Base-by-base conservation (phyloP, 2,888 invertebrate genomes). In the Chymomyza procnemis region DNA sequence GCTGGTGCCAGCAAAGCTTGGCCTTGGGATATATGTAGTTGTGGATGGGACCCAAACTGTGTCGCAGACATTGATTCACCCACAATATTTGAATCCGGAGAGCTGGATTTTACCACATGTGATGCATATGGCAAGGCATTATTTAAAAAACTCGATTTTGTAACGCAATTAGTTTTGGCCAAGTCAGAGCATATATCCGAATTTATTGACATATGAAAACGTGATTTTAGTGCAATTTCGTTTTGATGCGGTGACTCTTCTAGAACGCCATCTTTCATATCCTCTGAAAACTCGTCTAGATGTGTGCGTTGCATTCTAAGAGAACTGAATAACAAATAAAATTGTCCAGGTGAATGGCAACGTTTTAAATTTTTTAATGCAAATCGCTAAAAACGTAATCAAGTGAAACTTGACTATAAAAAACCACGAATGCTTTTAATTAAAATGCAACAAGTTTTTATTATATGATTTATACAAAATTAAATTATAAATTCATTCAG, bases 251-350 rank as follows among this genome's bases (percentile, higher is more conserved):
- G 59, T 14, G 61, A 63, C 21, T 71, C 81, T 47, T 65, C 59
- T 52, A 70, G 71, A 8, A 74, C 67, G 12, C 76, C 56, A 18
- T 62, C 69, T 30, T 84, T 80, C 16, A 58, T 69, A 22, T 81
- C 80, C 30, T 80, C 85, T 2, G 71, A 57, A 61, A 71, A 84
- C n/a, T 79, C 82, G n/a, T 81, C 80, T 18, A 77, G 82, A 22
- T 79, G 75, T 62, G 74, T 72, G 34, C 77, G 85, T 61, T 74
- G 61, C 80, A 80, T 80, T 12, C 34, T 41, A 41, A 41, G 3
- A 41, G 6, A 41, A 41, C 34, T 41, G 12, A 41, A 41, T 41
- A 12, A 9, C 12, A 41, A 9, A 5, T 12, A 41, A 41, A 41
- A 3, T 41, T 9, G 9, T 41, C 34, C 9, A 41, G 3, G 9